Base-by-base conservation (phyloP, 2,797 vertebrate species). In the Protonibea diacanthus region DNA sequence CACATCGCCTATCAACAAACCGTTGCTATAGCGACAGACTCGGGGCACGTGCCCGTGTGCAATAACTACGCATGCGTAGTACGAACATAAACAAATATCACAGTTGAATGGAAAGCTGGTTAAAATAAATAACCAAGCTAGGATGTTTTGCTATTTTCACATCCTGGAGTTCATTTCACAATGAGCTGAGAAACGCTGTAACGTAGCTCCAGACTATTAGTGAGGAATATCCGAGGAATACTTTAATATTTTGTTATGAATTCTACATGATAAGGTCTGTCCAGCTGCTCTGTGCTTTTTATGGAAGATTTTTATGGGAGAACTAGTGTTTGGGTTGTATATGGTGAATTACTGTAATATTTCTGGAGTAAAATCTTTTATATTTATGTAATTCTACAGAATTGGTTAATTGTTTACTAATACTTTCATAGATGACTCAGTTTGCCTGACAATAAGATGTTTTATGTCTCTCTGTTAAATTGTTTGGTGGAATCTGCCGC, bases 21-120 rank as follows among this genome's bases (percentile, higher is more conserved):
- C 56, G 94, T 95, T 92, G 63, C 93, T 78, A 84, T 40, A 83
- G 85, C 40, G 55, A 94, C 89, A 6, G 11, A 14, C 17, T 5
- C 9, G 17, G 1, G 2, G 12, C 3, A 12, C 20, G 0, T 4
- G 15, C 8, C 17, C 21, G 6, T 49, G 6, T 6, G 53, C 3
- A 2, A 4, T 5, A 1, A 9, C 4, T 1, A 11, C 87, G 78
- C 93, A 86, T 88, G 93, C 88, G 89, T 21, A 77, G 0, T 71
- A 21, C 0, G 2, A 8, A 33, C 13, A 42, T 20, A 55, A 71
- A 56, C 6, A n/a, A 12, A 18, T 52, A 2, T 33, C n/a, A 18
- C 14, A 51, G 14, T n/a, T 60, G 10, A 27, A 18, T 29, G 29
- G 4, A 2, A 25, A 12, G 33, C 3, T 21, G 6, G 18, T 15